Percentiles rank a stretch among this genome's conserved stretches.
These are phyloP conservation scores for Lepidurus apus DNA, from an alignment of 1,140 invertebrate species.

Conservation along the genomic window DNA sequence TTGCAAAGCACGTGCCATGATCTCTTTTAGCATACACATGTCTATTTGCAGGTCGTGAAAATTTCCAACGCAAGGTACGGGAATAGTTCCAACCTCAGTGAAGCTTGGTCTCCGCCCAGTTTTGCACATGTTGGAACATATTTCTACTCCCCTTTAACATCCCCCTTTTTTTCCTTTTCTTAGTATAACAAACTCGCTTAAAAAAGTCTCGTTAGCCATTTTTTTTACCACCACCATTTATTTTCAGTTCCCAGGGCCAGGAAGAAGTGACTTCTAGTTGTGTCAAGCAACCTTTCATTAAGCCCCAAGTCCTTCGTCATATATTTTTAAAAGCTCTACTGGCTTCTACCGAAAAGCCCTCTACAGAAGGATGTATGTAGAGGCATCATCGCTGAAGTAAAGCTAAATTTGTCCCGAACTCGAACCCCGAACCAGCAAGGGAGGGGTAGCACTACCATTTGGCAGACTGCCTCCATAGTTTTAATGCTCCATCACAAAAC, in stretches of 20 bases:
- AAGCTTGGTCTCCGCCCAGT: not conserved
- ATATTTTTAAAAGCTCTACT: not conserved
- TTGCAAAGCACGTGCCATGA: constrained; percentile 4
- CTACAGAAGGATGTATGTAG: not conserved
- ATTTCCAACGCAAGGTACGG: not conserved
- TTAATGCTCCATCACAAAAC: not conserved
- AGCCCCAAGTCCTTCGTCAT: not conserved
- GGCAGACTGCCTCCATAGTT: not conserved
- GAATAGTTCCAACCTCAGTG: not conserved
- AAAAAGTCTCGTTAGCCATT: not conserved
- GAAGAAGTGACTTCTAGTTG: not conserved
- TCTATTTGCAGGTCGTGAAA: constrained; percentile 10
- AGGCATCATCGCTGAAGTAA: not conserved
- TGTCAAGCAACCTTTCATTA: not conserved
- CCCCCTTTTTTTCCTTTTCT: not conserved
- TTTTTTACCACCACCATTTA: not conserved
- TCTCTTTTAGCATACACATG: not conserved
- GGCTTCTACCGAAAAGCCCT: not conserved
- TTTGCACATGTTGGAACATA: not conserved
- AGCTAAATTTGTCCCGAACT: not conserved
- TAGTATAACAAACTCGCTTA: not conserved
- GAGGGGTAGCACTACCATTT: not conserved
- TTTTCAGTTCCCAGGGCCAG: not conserved
- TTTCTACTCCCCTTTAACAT: not conserved
- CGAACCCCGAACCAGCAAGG: not conserved